Percentiles rank a stretch among this genome's conserved stretches.
These are phyloP conservation scores for Siniperca undulata DNA, from an alignment of 2,797 vertebrate genomes.

Conservation along the genomic window DNA sequence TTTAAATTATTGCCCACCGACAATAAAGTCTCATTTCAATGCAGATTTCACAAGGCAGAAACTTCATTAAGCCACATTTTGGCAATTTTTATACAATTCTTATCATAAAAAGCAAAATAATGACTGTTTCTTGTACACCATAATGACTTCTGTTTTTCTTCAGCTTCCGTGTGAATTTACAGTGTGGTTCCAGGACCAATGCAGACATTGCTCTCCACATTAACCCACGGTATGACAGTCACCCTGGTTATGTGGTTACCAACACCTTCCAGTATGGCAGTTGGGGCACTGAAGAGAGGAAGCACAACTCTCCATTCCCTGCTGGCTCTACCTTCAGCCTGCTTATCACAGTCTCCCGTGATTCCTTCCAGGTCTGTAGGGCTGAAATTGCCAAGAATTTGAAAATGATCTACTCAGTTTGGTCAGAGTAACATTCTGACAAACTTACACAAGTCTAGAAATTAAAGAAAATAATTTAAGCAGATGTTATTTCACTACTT, in stretches of 20 bases:
- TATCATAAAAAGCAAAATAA: background rate
- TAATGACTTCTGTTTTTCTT: background rate
- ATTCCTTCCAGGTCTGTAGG: conserved; percentile 72
- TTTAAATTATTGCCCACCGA: background rate
- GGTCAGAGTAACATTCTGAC: background rate
- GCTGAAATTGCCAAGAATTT: background rate
- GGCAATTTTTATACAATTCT: background rate
- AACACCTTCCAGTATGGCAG: conserved; percentile 67
- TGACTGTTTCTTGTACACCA: background rate
- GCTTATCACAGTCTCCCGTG: conserved; percentile 65
- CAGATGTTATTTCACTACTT: background rate
- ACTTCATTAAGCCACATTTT: background rate
- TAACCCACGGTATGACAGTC: conserved; percentile 82
- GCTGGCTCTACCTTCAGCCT: conserved; percentile 66
- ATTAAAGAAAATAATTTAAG: background rate
- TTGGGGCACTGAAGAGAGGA: conserved; percentile 83
- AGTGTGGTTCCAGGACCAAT: conserved; percentile 71
- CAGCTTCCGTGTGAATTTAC: conserved; percentile 85
- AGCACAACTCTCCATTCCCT: conserved; percentile 50
- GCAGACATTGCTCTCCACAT: conserved; percentile 82
- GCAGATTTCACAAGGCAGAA: background rate
- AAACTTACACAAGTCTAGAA: background rate
- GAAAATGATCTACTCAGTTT: background rate
- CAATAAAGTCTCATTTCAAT: background rate
- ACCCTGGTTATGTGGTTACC: conserved; percentile 71